A percentile compares a stretch with the other conserved stretches of the same genome.
Evolutionary conservation across 2,797 vertebrate genomes (phyloP).

Genomic region (Melanotaenia nigrans): DNA sequence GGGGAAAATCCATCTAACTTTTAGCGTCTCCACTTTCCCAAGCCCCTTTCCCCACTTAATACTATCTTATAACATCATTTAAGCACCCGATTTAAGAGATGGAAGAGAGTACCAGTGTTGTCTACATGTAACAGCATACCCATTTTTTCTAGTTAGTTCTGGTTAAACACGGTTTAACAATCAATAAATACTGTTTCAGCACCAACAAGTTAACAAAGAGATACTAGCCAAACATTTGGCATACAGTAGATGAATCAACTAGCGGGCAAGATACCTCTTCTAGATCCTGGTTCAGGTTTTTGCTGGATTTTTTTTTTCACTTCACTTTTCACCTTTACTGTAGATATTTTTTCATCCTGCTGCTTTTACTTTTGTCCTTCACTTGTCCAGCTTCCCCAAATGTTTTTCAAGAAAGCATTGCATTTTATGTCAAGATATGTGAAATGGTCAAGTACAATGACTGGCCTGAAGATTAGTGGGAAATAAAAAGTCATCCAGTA

Average conservation of each 20-base stretch:
- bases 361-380: not conserved
- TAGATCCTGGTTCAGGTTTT: too few species aligned
- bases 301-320: too few species aligned
- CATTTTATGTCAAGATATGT: not conserved
- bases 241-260: too few species aligned
- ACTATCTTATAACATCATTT: not conserved
- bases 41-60: not conserved
- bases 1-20: slow-evolving; percentile 18
- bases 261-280: too few species aligned
- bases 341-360: not conserved
- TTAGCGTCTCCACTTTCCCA: not conserved
- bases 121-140: not conserved
- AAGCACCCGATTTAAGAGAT: not conserved
- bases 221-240: not conserved
- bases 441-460: not conserved
- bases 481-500: not conserved
- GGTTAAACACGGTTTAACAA: not conserved
- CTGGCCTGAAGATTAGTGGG: not conserved
- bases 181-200: not conserved
- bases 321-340: too few species aligned
- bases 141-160: not conserved
- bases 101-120: not conserved
- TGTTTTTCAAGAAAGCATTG: not conserved
- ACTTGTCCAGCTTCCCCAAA: not conserved
- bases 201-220: not conserved